Evolutionary conservation across 1,140 invertebrate species (phyloP), one percentile per base, ranked within the genome.

Genomic region (Temnothorax nylanderi): DNA sequence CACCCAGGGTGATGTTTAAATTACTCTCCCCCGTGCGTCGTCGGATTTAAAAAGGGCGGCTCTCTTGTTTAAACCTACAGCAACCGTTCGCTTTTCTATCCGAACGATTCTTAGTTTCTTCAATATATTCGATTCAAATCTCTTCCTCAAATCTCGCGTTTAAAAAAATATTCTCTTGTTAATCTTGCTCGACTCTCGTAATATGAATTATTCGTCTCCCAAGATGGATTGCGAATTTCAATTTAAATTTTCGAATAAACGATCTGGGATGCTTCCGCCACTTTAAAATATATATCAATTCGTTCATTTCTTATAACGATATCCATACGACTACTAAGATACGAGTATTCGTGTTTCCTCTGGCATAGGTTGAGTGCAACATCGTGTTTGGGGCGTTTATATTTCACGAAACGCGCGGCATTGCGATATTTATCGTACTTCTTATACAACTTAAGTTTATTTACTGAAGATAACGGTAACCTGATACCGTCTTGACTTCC

Each of bases 261-360:
- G 16, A 62, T 62, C 6, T 37, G 5, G 26, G 41, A 47, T 18
- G 26, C 56, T 62, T 34, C 16, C 21, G 26, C 3, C 13, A 2
- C 34, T 80, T 69, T 37, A 41, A 56, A 16, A 58, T 1, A 64
- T n/a, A 51, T 32, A 21, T 65, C 13, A 11, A 13, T 11, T 80
- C n/a, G n/a, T 80, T 67, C 3, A 10, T 80, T 51, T 2, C 44
- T 80, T 80, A 69, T 32, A 51, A 56, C 41, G 58, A 60, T 69
- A 26, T 51, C n/a, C 18, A 26, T n/a, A 37, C 37, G 13, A 10
- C 4, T 13, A 60, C 44, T 78, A 3, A 41, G 37, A 80, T 54
- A 69, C 26, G 26, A 26, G 26, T 26, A 26, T 26, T 26, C 26
- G 26, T 26, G 26, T 56, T 67, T 41, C 47, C 34, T 80, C 16